These are phyloP conservation scores for Melitaea athalia DNA, from an alignment of 2,888 invertebrate species.

Conservation along the genomic window DNA sequence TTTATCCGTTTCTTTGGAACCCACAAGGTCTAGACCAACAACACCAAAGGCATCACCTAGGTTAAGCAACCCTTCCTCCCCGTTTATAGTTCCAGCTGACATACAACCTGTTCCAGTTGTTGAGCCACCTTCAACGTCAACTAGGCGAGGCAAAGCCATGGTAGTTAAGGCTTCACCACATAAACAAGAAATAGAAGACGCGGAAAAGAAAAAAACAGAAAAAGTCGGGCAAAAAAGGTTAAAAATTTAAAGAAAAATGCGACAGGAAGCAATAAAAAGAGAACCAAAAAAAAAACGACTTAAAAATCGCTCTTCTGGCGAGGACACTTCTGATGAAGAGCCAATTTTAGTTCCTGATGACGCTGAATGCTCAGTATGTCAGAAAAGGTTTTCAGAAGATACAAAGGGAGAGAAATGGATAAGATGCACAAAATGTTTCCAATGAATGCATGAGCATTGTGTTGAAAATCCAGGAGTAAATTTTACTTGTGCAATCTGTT, in stretches of 20 bases:
- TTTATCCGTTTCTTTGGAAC: neutral
- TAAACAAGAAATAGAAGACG: slow-evolving; percentile 18
- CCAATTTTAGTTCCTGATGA: slow-evolving; percentile 32
- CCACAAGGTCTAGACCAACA: slow-evolving; percentile 19
- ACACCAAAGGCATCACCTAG: slow-evolving; percentile 3
- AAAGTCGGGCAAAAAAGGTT: neutral
- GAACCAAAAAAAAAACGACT: slow-evolving; percentile 11
- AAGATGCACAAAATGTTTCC: slow-evolving; percentile 25
- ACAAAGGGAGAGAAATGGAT: slow-evolving; percentile 28
- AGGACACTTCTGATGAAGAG: slow-evolving; percentile 33
- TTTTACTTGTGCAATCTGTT: neutral
- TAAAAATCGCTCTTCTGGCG: slow-evolving; percentile 5
- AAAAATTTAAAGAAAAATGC: slow-evolving; percentile 16
- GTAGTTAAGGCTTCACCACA: slow-evolving; percentile 31
- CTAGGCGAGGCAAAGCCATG: slow-evolving; percentile 27
- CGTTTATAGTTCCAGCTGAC: slow-evolving; percentile 37
- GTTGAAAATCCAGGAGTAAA: slow-evolving; percentile 5
- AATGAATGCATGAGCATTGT: slow-evolving; percentile 26
- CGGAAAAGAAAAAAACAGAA: slow-evolving; percentile 15
- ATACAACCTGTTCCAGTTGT: slow-evolving; percentile 36
- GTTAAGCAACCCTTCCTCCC: slow-evolving; percentile 36
- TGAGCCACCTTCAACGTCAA: slow-evolving; percentile 35
- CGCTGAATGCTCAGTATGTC: slow-evolving; percentile 9
- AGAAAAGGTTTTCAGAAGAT: slow-evolving; percentile 9
- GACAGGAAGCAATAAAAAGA: slow-evolving; percentile 19